Evolutionary conservation across 1,140 invertebrate genomes (phyloP).

Genomic region (Alviniconcha marisindica): DNA sequence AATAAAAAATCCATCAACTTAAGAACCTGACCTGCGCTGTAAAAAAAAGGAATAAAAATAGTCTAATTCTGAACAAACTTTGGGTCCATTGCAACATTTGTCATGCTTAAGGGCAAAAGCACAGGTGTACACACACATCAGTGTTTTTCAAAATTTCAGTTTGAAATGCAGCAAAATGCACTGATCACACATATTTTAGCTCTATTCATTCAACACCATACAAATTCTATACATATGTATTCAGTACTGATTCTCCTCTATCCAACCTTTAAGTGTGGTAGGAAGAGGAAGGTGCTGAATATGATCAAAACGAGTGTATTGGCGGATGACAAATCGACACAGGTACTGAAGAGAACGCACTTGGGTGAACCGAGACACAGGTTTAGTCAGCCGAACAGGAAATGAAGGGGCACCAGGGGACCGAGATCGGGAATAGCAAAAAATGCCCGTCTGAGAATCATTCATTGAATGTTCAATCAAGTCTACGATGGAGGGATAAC

Average conservation of each 20-base stretch:
- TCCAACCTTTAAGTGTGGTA: constrained; percentile 81
- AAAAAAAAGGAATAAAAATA: too few relatives aligned
- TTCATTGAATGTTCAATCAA: constrained; percentile 85
- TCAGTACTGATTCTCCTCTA: constrained; percentile 75
- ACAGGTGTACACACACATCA: too few relatives aligned
- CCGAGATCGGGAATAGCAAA: constrained; percentile 84
- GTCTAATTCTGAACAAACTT: too few relatives aligned
- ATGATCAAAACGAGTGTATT: constrained; percentile 84
- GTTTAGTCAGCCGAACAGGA: constrained; percentile 85
- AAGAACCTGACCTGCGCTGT: too few relatives aligned
- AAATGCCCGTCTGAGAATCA: constrained; percentile 83
- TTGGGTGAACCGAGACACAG: constrained; percentile 85
- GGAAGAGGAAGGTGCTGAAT: constrained; percentile 86
- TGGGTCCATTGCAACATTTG: too few relatives aligned
- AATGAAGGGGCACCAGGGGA: constrained; percentile 83
- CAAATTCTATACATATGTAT: too few relatives aligned
- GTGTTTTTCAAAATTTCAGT: too few relatives aligned
- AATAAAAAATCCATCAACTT: too few relatives aligned
- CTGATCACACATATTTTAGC: too few relatives aligned
- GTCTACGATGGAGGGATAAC: constrained; percentile 83
- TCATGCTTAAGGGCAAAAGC: too few relatives aligned
- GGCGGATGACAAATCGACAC: constrained; percentile 86
- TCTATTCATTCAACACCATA: too few relatives aligned
- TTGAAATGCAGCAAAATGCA: too few relatives aligned
- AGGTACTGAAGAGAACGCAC: constrained; percentile 86